Percentiles rank a stretch among this genome's conserved stretches.
Conservation (phyloP, 2,113 vertebrate genomes). For the Heterotis niloticus region DNA sequence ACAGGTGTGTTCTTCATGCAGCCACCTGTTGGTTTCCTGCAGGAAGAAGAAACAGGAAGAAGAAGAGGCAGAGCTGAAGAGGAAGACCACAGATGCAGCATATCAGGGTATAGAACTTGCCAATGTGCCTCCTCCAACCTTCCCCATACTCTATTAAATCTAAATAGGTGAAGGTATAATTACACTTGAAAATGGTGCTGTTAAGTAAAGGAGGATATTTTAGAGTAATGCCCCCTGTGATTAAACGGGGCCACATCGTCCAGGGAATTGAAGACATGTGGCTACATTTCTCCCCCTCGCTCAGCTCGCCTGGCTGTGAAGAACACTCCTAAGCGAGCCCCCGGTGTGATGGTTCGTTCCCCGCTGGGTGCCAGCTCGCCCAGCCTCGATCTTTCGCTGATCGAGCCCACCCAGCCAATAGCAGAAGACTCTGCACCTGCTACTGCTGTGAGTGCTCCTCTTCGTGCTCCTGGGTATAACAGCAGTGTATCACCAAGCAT, state of each 20-base stretch:
- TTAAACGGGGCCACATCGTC: background rate
- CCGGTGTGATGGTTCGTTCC: constrained; percentile 74
- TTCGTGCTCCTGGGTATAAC: too few species aligned
- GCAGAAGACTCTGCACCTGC: constrained; percentile 67
- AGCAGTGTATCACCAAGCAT: too few species aligned
- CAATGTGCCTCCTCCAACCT: background rate
- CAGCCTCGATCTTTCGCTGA: constrained; percentile 74
- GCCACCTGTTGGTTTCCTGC: constrained; percentile 24
- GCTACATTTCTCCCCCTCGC: constrained; percentile 35
- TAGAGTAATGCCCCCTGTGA: too few species aligned
- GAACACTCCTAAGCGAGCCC: constrained; percentile 75
- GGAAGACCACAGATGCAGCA: constrained; percentile 85
- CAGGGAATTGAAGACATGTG: background rate
- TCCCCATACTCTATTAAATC: background rate
- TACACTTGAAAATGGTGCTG: background rate
- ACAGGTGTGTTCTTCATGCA: background rate
- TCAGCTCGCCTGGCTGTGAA: constrained; percentile 88
- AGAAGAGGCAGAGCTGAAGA: constrained; percentile 85
- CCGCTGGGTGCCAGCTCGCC: constrained; percentile 80
- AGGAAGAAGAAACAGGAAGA: constrained; percentile 79
- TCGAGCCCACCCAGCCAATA: constrained; percentile 68
- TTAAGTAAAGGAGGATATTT: background rate
- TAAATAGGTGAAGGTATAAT: background rate
- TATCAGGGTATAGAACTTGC: constrained; percentile 75
- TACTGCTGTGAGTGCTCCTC: constrained; percentile 51